Conservation (phyloP, 2,113 vertebrate species). For the Atherinomorus stipes region DNA sequence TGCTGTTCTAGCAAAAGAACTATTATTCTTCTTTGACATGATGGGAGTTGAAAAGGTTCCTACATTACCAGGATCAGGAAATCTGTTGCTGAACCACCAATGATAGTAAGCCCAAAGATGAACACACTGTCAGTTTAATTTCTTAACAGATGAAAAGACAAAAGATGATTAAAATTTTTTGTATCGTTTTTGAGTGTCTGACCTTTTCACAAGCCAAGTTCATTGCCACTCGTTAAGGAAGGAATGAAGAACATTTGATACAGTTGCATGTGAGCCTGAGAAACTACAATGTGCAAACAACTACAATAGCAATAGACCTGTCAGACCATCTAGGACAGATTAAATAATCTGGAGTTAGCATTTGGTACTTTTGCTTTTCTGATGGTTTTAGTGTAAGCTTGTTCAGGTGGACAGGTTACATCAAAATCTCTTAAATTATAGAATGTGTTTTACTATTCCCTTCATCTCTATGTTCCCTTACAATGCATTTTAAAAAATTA, state of each 20-base stretch:
- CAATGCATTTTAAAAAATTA: constrained; percentile 45
- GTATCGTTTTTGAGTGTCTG: not conserved
- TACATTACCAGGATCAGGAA: constrained; percentile 13
- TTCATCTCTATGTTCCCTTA: constrained; percentile 43
- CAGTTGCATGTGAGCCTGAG: not conserved
- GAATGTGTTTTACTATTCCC: constrained; percentile 14
- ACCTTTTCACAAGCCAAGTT: not conserved
- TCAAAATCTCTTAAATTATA: constrained; percentile 38
- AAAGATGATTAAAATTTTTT: not conserved
- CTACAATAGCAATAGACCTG: not conserved
- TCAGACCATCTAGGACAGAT: not conserved
- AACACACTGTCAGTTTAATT: not conserved
- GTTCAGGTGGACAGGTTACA: not conserved
- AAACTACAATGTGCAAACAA: not conserved
- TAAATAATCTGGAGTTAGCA: not conserved
- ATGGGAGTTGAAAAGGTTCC: constrained; percentile 39
- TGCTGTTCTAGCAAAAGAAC: constrained; percentile 20
- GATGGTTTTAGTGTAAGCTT: constrained; percentile 8
- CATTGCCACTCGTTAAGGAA: not conserved
- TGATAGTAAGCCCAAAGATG: constrained; percentile 27
- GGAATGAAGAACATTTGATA: not conserved
- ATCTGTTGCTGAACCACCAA: not conserved
- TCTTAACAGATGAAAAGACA: constrained; percentile 8
- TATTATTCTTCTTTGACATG: constrained; percentile 54
- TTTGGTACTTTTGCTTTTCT: not conserved